A percentile compares a stretch with the other conserved stretches of the same genome.
Conservation (phyloP, 2,888 invertebrate genomes). For the Mongoloraphidia duomilia region DNA sequence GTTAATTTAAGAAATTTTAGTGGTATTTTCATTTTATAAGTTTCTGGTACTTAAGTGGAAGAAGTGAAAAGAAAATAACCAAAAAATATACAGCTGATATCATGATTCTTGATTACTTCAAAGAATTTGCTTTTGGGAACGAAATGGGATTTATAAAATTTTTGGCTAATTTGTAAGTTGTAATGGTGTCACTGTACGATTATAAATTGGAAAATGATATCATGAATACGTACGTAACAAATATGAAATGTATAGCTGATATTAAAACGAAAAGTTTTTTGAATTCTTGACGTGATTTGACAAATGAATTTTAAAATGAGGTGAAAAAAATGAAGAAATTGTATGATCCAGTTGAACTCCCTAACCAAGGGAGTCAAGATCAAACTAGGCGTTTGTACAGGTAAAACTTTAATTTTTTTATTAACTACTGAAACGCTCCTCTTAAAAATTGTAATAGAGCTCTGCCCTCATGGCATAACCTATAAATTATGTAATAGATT, state of each 20-base stretch:
- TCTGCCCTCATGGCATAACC: too few relatives aligned
- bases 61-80: too few relatives aligned
- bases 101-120: too few relatives aligned
- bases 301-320: constrained; percentile 31
- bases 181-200: constrained; percentile 30
- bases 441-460: too few relatives aligned
- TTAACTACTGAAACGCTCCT: too few relatives aligned
- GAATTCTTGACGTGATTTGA: constrained; percentile 28
- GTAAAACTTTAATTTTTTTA: constrained; percentile 23
- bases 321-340: constrained; percentile 39
- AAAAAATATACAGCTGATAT: too few relatives aligned
- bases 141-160: too few relatives aligned
- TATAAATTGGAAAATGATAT: constrained; percentile 27
- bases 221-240: constrained; percentile 25
- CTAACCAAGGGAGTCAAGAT: constrained; percentile 37
- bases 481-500: too few relatives aligned
- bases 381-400: constrained; percentile 40
- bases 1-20: too few relatives aligned
- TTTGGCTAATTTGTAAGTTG: constrained; percentile 17
- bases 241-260: constrained; percentile 20
- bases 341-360: constrained; percentile 35
- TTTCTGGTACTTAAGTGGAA: too few relatives aligned
- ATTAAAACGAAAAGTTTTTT: constrained; percentile 23
- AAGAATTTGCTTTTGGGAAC: too few relatives aligned
- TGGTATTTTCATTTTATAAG: too few relatives aligned